Percentiles rank a stretch among this genome's conserved stretches.
Evolutionary conservation across 1,140 invertebrate genomes (phyloP).

Genomic region (Monochamus saltuarius): DNA sequence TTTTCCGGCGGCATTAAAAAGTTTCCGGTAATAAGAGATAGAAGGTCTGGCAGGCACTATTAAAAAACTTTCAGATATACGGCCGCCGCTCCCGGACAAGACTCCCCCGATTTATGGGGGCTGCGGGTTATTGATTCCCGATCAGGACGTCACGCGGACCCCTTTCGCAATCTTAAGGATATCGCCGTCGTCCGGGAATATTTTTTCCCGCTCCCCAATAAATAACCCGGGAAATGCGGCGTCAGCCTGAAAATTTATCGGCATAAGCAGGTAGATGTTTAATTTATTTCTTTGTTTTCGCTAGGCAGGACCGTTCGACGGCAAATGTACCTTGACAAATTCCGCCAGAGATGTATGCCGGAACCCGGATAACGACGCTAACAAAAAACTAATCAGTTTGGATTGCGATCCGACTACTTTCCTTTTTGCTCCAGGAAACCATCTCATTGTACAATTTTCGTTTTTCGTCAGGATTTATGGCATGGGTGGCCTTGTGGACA

Average conservation of each 20-base stretch:
- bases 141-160: slow-evolving; percentile 11
- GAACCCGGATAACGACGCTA: no score
- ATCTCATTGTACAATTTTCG: no score
- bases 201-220: slow-evolving; percentile 11
- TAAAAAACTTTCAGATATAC: slow-evolving; percentile 4
- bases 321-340: no score
- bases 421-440: no score
- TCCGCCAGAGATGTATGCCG: background rate
- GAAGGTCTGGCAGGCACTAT: slow-evolving; percentile 1
- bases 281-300: slow-evolving; percentile 13
- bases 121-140: slow-evolving; percentile 22
- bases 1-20: slow-evolving; percentile 8
- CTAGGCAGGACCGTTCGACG: no score
- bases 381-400: no score
- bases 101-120: slow-evolving; percentile 16
- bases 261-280: slow-evolving; percentile 15
- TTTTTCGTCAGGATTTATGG: no score
- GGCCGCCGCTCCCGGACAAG: background rate
- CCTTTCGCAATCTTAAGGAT: slow-evolving; percentile 13
- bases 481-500: no score
- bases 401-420: no score
- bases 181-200: slow-evolving; percentile 9
- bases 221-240: slow-evolving; percentile 10
- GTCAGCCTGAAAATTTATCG: slow-evolving; percentile 16
- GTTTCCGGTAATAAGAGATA: slow-evolving; percentile 8